Evolutionary conservation across 1,140 invertebrate genomes (phyloP).

Genomic region (Campodea augens): DNA sequence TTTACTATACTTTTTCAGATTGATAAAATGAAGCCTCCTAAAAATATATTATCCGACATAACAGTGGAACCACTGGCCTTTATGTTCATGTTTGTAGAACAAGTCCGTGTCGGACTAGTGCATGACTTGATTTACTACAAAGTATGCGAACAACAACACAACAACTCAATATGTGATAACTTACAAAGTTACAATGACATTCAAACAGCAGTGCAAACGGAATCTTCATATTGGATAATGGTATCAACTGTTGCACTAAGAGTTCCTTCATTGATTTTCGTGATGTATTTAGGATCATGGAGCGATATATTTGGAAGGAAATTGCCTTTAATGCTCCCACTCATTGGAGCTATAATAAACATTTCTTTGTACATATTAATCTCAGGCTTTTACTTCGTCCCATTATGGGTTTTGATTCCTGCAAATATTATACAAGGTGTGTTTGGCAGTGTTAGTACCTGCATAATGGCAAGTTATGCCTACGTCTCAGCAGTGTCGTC

Average conservation of each 20-base stretch:
- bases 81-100: slow-evolving; percentile 27
- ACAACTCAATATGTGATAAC: slow-evolving; percentile 16
- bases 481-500: slow-evolving; percentile 24
- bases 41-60: too few species aligned
- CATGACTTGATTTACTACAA: not conserved
- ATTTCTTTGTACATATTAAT: slow-evolving; percentile 22
- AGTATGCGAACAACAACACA: slow-evolving; percentile 5
- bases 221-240: slow-evolving; percentile 23
- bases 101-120: slow-evolving; percentile 22
- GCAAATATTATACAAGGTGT: slow-evolving; percentile 24
- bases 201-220: slow-evolving; percentile 19
- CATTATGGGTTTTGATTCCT: slow-evolving; percentile 21
- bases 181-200: slow-evolving; percentile 15
- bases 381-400: slow-evolving; percentile 18
- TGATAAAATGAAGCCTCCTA: too few species aligned
- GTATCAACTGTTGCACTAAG: slow-evolving; percentile 21
- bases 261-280: slow-evolving; percentile 23
- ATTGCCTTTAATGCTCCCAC: slow-evolving; percentile 25
- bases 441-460: slow-evolving; percentile 23
- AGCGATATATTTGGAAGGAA: slow-evolving; percentile 24
- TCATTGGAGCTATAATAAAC: slow-evolving; percentile 22
- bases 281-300: slow-evolving; percentile 14
- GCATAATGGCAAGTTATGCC: slow-evolving; percentile 26
- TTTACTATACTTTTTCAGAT: too few species aligned
- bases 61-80: slow-evolving; percentile 29